These are phyloP conservation scores for Cephalopachus bancanus DNA, from an alignment of 2,797 vertebrate genomes.

Conservation along the genomic window DNA sequence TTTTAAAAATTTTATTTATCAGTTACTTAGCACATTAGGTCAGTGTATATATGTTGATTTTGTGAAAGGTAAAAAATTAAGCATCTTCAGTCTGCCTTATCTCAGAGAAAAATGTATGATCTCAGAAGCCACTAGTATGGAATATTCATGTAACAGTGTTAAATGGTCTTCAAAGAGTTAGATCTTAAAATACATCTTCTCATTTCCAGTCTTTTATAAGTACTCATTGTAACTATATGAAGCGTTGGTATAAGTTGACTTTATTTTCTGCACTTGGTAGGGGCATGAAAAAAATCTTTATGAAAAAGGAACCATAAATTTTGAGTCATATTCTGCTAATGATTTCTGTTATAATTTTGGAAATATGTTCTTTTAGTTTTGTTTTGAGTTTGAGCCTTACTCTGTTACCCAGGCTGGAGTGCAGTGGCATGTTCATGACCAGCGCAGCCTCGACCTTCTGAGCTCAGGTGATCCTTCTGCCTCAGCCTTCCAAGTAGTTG, in stretches of 20 bases:
- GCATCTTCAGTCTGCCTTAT: conserved; percentile 4
- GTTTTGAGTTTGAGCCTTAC: background rate
- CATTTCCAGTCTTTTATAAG: conserved; percentile 29
- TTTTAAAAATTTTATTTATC: conserved; percentile 48
- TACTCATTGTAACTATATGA: background rate
- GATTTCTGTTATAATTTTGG: conserved; percentile 37
- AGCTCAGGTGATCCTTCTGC: background rate
- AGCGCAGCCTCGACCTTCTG: background rate
- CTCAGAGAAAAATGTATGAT: conserved; percentile 17
- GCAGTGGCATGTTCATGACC: background rate
- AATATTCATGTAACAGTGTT: background rate
- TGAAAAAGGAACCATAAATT: conserved; percentile 5
- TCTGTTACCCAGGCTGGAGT: background rate
- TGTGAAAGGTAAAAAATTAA: conserved; percentile 52
- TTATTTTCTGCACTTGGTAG: conserved; percentile 26
- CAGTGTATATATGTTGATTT: background rate
- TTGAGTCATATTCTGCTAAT: conserved; percentile 54
- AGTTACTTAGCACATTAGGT: background rate
- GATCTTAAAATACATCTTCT: conserved; percentile 1
- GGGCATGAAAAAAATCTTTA: background rate
- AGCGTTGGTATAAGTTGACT: conserved; percentile 9
- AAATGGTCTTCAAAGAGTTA: conserved; percentile 27
- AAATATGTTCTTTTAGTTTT: background rate
- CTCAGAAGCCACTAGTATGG: background rate
- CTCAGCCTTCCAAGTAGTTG: background rate